A percentile compares a stretch with the other conserved stretches of the same genome.
phyloP scores from a whole-genome alignment of 2,113 vertebrate genomes.

The Galemys pyrenaicus region DNA sequence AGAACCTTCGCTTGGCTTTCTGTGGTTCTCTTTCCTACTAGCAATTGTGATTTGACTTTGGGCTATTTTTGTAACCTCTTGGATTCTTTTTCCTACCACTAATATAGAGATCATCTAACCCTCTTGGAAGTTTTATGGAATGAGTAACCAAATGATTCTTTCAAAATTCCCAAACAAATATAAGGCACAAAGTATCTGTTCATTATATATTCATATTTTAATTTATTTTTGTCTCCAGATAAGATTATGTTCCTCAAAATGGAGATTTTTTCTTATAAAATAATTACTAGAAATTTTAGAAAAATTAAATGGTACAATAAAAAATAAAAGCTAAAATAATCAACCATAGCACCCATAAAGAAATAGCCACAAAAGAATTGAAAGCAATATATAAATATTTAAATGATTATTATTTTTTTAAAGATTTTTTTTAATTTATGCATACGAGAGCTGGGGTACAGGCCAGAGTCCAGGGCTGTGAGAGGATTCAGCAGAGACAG shows the following conservation, averaged over 20 bases:
- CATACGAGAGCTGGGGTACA: no score
- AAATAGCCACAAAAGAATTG: background rate
- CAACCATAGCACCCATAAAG: background rate
- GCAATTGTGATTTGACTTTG: background rate
- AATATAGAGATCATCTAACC: background rate
- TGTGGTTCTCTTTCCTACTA: background rate
- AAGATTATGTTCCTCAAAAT: slow-evolving; percentile 18
- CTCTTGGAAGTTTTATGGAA: background rate
- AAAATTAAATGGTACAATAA: background rate
- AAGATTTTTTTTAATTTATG: no score
- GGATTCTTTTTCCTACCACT: background rate
- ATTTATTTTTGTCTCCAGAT: background rate
- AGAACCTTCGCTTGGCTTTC: background rate
- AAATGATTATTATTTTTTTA: background rate
- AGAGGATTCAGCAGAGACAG: no score
- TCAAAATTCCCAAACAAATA: background rate
- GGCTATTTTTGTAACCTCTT: background rate
- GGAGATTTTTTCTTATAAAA: background rate
- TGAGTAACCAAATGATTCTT: background rate
- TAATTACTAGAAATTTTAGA: background rate
- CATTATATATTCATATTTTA: background rate
- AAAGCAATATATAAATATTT: slow-evolving; percentile 6
- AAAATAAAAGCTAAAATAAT: background rate
- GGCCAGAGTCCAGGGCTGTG: no score
- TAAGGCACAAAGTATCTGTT: background rate